A percentile compares a stretch with the other conserved stretches of the same genome.
phyloP scores from a whole-genome alignment of 2,888 invertebrate species.

The Orchestes rusci region DNA sequence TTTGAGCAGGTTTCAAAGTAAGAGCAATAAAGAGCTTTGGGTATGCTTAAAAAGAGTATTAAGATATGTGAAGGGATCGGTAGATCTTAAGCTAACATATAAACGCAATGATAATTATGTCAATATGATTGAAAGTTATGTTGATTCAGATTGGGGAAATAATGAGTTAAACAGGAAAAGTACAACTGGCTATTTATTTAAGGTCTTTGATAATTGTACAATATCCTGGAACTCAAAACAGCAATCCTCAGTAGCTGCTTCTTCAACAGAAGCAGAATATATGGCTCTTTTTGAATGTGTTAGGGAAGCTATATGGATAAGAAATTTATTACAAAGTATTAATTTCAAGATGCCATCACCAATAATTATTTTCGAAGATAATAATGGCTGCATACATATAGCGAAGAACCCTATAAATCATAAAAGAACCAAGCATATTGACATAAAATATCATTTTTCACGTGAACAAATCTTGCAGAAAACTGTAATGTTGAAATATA shows the following conservation, averaged over 20 bases:
- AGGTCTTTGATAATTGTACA: conserved; percentile 27
- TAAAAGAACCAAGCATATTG: too few relatives aligned
- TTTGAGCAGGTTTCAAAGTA: conserved; percentile 29
- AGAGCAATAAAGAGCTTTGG: conserved; percentile 30
- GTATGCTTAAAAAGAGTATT: conserved; percentile 25
- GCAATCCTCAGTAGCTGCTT: conserved; percentile 29
- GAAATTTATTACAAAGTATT: background rate
- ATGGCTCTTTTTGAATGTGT: conserved; percentile 27
- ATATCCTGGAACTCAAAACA: conserved; percentile 35
- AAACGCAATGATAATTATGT: conserved; percentile 20
- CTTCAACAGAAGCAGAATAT: conserved; percentile 27
- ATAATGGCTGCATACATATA: too few relatives aligned
- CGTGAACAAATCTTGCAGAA: too few relatives aligned
- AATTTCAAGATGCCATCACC: too few relatives aligned
- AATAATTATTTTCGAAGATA: too few relatives aligned
- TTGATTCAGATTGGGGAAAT: conserved; percentile 32
- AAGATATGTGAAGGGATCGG: conserved; percentile 28
- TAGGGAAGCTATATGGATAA: conserved; percentile 33
- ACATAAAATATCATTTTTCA: too few relatives aligned
- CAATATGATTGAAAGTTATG: conserved; percentile 29
- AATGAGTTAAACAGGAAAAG: conserved; percentile 25
- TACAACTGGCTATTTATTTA: conserved; percentile 27
- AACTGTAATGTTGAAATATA: too few relatives aligned
- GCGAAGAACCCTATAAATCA: too few relatives aligned
- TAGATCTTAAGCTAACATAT: conserved; percentile 28